These are phyloP conservation scores for Pyrrhia umbra DNA, from an alignment of 2,888 invertebrate species.

Conservation along the genomic window DNA sequence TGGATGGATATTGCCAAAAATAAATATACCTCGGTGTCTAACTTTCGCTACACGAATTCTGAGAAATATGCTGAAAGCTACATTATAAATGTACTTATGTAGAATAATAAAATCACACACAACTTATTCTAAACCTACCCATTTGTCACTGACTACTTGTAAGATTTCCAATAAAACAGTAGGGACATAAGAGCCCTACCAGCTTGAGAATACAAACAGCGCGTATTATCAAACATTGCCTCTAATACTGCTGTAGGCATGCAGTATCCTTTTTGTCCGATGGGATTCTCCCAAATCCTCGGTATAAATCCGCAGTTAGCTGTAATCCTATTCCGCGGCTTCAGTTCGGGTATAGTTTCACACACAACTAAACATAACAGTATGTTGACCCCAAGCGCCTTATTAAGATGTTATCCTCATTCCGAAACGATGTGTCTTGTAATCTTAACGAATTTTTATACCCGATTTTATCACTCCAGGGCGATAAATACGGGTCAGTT, in stretches of 20 bases:
- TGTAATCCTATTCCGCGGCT: constrained; percentile 82
- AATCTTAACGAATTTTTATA: not conserved
- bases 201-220: constrained; percentile 67
- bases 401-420: constrained; percentile 60
- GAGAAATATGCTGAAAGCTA: no score
- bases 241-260: constrained; percentile 75
- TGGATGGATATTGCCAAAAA: no score
- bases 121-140: not conserved
- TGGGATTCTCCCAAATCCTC: constrained; percentile 81
- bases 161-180: constrained; percentile 38
- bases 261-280: constrained; percentile 78
- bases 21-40: no score
- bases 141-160: constrained; percentile 56
- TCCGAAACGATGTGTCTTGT: no score
- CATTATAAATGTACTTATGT: no score
- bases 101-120: not conserved
- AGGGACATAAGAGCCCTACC: constrained; percentile 34
- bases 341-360: constrained; percentile 78
- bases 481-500: not conserved
- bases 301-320: constrained; percentile 84
- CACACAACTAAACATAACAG: constrained; percentile 76
- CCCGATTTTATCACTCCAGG: not conserved
- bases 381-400: constrained; percentile 71
- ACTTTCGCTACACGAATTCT: not conserved
- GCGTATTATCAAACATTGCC: constrained; percentile 78